A percentile compares a stretch with the other conserved stretches of the same genome.
Evolutionary conservation across 2,888 invertebrate species (phyloP).

Genomic region (Pheosia gnoma): DNA sequence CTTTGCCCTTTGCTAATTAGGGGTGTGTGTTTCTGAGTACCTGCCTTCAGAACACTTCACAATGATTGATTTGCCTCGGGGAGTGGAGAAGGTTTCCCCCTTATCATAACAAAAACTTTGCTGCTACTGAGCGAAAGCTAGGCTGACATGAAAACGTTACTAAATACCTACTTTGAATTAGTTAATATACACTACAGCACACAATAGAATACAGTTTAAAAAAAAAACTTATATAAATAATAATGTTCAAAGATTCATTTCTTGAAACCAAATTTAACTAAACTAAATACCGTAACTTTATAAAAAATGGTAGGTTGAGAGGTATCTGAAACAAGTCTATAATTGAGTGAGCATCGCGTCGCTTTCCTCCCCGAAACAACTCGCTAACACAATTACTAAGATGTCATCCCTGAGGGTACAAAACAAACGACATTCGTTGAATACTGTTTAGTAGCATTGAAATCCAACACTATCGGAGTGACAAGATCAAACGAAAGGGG

Average conservation of each 20-base stretch:
- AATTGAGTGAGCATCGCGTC: conserved; percentile 7
- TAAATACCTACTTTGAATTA: too few relatives aligned
- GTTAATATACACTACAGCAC: too few relatives aligned
- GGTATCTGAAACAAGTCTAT: neutral
- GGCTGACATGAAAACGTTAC: too few relatives aligned
- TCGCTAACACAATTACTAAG: neutral
- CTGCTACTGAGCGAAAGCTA: too few relatives aligned
- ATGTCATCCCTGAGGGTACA: neutral
- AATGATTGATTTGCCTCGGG: conserved; percentile 28
- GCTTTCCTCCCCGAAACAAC: neutral
- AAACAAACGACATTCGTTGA: neutral
- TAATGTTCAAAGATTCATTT: too few relatives aligned
- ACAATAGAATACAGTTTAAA: too few relatives aligned
- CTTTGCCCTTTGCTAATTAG: conserved; percentile 17
- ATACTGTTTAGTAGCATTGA: neutral
- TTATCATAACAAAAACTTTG: conserved; percentile 8
- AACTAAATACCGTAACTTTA: too few relatives aligned
- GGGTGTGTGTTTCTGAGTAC: conserved; percentile 12
- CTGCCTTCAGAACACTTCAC: conserved; percentile 12
- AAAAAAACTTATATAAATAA: too few relatives aligned
- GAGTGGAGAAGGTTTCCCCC: conserved; percentile 9
- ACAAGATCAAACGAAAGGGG: neutral
- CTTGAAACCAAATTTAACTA: too few relatives aligned
- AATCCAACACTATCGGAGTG: neutral
- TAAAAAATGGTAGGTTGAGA: too few relatives aligned